Evolutionary conservation across 2,888 invertebrate species (phyloP).

Genomic region (Sinhomidia bicolor): DNA sequence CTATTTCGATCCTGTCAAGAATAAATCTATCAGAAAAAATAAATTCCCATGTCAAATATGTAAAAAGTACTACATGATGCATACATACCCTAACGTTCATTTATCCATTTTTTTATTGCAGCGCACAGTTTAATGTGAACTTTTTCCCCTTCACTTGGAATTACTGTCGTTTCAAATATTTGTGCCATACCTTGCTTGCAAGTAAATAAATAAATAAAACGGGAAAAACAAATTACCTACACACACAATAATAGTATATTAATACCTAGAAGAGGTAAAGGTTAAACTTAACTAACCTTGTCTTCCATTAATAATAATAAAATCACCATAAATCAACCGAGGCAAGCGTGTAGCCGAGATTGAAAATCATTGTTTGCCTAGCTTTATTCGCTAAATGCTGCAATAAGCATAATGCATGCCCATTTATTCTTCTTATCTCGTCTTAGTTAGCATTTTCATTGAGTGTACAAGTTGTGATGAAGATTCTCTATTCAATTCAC

Average conservation of each 20-base stretch:
- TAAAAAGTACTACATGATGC: too few relatives aligned
- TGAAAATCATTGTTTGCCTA: background rate
- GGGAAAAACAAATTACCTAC: background rate
- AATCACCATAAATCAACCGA: slow-evolving; percentile 40
- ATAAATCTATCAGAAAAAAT: background rate
- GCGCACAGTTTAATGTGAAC: too few relatives aligned
- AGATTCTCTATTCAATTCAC: background rate
- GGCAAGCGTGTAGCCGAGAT: background rate
- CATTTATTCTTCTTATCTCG: background rate
- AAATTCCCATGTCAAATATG: background rate
- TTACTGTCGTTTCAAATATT: background rate
- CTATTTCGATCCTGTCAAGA: background rate
- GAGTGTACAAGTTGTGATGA: background rate
- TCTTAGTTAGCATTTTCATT: background rate
- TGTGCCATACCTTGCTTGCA: background rate
- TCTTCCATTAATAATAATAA: slow-evolving; percentile 44
- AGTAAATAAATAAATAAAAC: background rate
- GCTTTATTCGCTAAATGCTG: background rate
- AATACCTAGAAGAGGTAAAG: slow-evolving; percentile 14
- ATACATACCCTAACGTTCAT: too few relatives aligned
- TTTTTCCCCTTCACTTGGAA: background rate
- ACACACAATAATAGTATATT: background rate
- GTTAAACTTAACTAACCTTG: slow-evolving; percentile 29
- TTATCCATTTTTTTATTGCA: too few relatives aligned
- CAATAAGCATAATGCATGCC: background rate